phyloP scores from a whole-genome alignment of 1,140 invertebrate genomes.

The Scaptodrosophila lebanonensis region DNA sequence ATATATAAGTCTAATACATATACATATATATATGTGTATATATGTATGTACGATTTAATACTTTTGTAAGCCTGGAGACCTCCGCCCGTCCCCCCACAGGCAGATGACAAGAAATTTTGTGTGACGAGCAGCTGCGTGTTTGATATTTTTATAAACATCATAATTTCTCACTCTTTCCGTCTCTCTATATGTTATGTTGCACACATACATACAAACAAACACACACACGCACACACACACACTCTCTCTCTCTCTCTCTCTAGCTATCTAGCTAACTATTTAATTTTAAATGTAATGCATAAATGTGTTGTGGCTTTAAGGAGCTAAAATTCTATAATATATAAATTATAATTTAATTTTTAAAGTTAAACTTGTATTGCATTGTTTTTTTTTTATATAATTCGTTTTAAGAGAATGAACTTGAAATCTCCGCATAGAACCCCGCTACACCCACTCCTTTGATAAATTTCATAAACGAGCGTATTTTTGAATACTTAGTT shows the following conservation, averaged over 20 bases:
- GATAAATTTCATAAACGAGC: too few relatives aligned
- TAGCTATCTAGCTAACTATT: conserved; percentile 33
- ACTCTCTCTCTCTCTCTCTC: conserved; percentile 26
- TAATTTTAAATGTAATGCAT: conserved; percentile 46
- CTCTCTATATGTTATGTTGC: neutral
- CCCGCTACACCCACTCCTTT: too few relatives aligned
- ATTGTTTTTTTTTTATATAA: conserved; percentile 34
- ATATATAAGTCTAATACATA: conserved; percentile 10
- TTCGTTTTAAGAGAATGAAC: conserved; percentile 2
- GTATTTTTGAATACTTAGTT: too few relatives aligned
- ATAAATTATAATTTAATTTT: conserved; percentile 66
- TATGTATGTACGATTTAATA: conserved; percentile 2
- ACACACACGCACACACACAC: conserved; percentile 3
- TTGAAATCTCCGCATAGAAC: conserved; percentile 44
- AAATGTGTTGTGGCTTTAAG: too few relatives aligned
- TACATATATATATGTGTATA: too few relatives aligned
- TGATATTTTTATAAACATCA: neutral
- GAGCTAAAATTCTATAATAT: conserved; percentile 38
- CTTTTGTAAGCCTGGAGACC: neutral
- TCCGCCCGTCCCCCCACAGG: too few relatives aligned
- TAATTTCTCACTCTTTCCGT: neutral
- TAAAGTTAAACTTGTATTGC: too few relatives aligned
- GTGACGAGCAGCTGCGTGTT: conserved; percentile 11
- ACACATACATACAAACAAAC: neutral
- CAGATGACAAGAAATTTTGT: too few relatives aligned